These are phyloP conservation scores for Entelurus aequoreus DNA, from an alignment of 2,113 vertebrate genomes.

Conservation along the genomic window DNA sequence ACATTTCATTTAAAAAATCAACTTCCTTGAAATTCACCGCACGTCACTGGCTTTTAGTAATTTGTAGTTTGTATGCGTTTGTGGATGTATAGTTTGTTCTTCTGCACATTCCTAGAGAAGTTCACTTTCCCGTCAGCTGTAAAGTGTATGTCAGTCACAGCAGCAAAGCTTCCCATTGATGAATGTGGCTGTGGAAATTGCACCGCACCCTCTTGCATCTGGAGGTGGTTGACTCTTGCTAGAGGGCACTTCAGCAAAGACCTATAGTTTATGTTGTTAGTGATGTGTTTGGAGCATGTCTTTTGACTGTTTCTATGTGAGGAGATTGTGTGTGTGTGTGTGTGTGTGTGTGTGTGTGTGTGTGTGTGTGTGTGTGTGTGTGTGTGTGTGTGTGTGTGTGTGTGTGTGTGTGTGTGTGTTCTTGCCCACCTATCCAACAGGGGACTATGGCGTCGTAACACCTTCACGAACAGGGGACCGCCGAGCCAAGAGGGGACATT, in stretches of 20 bases:
- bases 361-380: too few relatives aligned
- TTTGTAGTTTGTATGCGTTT: neutral
- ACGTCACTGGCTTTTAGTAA: too few relatives aligned
- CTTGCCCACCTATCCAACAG: too few relatives aligned
- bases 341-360: too few relatives aligned
- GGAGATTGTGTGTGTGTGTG: constrained; percentile 1
- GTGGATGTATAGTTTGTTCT: constrained; percentile 23
- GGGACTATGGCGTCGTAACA: too few relatives aligned
- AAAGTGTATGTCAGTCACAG: constrained; percentile 32
- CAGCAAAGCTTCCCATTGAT: constrained; percentile 12
- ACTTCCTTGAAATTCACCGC: too few relatives aligned
- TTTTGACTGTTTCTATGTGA: constrained; percentile 16
- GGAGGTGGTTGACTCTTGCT: constrained; percentile 8
- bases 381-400: too few relatives aligned
- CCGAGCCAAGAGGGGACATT: too few relatives aligned
- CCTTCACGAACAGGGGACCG: too few relatives aligned
- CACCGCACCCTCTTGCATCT: constrained; percentile 15
- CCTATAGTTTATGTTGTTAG: constrained; percentile 3
- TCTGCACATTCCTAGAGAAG: constrained; percentile 47
- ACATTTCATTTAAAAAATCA: too few relatives aligned
- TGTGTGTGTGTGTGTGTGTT: too few relatives aligned
- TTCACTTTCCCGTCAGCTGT: constrained; percentile 58
- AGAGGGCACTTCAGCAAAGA: constrained; percentile 6
- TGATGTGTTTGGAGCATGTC: constrained; percentile 2
- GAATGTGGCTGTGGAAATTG: constrained; percentile 4